Base-by-base conservation (phyloP, 2,888 invertebrate genomes). In the Nysson spinosus region DNA sequence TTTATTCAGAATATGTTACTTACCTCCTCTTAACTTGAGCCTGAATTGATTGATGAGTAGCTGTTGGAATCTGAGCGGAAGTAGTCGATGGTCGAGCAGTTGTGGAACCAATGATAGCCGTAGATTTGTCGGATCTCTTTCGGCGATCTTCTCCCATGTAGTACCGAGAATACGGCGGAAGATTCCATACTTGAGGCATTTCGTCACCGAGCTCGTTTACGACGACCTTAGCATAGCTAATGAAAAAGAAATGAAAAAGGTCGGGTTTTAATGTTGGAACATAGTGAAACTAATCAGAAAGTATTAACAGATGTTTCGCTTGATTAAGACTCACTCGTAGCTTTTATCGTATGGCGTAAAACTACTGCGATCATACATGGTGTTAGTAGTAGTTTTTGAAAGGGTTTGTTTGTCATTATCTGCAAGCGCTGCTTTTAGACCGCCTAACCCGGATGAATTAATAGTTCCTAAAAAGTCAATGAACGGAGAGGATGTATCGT, bases 141-240 rank as follows among this genome's bases (percentile, higher is more conserved):
- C 85, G 82, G 14, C 85, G 82, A 28, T 83, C 82, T 9, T 83
- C 84, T 20, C 61, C 69, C 52, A 75, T 19, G 47, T 80, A 79
- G 47, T 83, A 83, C 5, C 78, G 79, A 2, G 78, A 72, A 39
- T 84, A 82, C 3, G 77, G 62, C 3, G 80, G 69, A 1, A 76
- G 44, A 39, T 83, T 74, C 80, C 81, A 78, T 22, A 75, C 71
- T 22, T 78, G 77, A 2, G 82, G 69, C 20, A 64, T 43, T 2
- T 73, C 74, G n/a, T 83, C 79, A 14, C 73, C 78, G 11, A 82
- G 46, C 34, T 83, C 83, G 54, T 82, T 84, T 30, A 79, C 67
- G 43, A 82, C 56, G n/a, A 83, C 69, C 51, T 82, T 83, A 4
- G 80, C 82, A 46, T 84, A 84, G 32, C 85, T 84, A 40, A 3